Base-by-base conservation (phyloP, 2,797 vertebrate genomes). In the Antrozous pallidus region DNA sequence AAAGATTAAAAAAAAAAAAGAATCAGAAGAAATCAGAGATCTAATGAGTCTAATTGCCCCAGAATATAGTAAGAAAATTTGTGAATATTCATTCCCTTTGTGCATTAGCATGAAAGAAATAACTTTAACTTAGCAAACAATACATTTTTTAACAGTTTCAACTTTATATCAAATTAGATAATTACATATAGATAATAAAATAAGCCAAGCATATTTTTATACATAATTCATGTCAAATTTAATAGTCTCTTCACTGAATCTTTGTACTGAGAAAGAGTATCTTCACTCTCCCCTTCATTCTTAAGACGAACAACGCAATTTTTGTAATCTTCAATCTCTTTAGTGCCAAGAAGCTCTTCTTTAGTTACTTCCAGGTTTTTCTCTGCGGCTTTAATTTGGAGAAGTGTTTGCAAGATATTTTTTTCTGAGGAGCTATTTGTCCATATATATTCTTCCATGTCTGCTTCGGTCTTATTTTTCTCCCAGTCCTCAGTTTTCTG, bases 401-500 rank as follows among this genome's bases (percentile, higher is more conserved):
- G 94, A 9, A 99, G 97, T 0, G 98, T 98, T 51, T 98, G 98
- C 95, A 99, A 58, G 70, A 98, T 84, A 20, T 98, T 99, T 95
- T 97, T 98, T 95, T 99, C 98, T 47, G 99, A 99, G 0, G 94
- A 33, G 93, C 99, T 99, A 2, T 98, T 98, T 96, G 99, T 98
- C 99, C 99, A 99, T 77, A 98, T 80, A 73, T 99, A 99, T 71
- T 99, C 99, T 74, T 99, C 99, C 99, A 99, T 99, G 98, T 99
- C 99, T 9, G 98, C 98, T 73, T 98, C 98, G 0, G 98, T 98
- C 97, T 99, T 99, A 65, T 98, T 98, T 0, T 98, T 98, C 97
- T 99, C 99, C 99, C 99, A 99, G 1, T 95, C 87, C 97, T 99
- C 99, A 0, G 96, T 99, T 99, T 99, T 99, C 99, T 99, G 98